phyloP scores from a whole-genome alignment of 2,888 invertebrate genomes.

The Dasypogon diadema region DNA sequence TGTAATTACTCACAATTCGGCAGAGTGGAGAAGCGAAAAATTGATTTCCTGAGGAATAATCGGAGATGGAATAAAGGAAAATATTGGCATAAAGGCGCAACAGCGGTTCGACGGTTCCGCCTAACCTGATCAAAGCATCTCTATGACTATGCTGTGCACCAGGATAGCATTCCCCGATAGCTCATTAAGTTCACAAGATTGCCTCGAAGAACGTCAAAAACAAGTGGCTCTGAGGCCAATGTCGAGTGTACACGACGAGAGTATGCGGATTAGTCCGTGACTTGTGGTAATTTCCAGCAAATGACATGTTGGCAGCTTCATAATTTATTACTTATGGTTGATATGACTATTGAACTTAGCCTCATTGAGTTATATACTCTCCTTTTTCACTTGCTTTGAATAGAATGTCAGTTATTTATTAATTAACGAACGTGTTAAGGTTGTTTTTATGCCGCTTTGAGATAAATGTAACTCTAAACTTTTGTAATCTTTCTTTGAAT shows the following conservation, averaged over 20 bases:
- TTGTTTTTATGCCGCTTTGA: no score
- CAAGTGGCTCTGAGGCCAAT: constrained; percentile 12
- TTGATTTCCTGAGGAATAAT: constrained; percentile 11
- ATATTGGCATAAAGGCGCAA: not conserved
- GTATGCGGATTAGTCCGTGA: constrained; percentile 36
- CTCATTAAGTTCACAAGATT: constrained; percentile 25
- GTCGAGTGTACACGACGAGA: constrained; percentile 9
- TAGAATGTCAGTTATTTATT: not conserved
- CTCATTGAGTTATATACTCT: not conserved
- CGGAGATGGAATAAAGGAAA: not conserved
- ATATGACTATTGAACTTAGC: constrained; percentile 15
- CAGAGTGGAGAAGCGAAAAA: constrained; percentile 5
- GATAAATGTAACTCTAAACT: no score
- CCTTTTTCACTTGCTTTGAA: not conserved
- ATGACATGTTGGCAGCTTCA: constrained; percentile 37
- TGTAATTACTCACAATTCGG: constrained; percentile 3
- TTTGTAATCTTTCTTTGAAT: no score
- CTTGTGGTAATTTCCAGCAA: constrained; percentile 34
- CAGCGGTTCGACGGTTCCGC: not conserved
- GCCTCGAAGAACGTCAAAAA: constrained; percentile 9
- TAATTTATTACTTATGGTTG: constrained; percentile 41
- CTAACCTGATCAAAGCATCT: not conserved
- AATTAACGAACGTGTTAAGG: constrained; percentile 21
- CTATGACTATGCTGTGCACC: not conserved
- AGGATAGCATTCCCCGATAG: constrained; percentile 1